Base-by-base conservation (phyloP, 2,888 invertebrate genomes). In the Cryptophagus acutangulus region DNA sequence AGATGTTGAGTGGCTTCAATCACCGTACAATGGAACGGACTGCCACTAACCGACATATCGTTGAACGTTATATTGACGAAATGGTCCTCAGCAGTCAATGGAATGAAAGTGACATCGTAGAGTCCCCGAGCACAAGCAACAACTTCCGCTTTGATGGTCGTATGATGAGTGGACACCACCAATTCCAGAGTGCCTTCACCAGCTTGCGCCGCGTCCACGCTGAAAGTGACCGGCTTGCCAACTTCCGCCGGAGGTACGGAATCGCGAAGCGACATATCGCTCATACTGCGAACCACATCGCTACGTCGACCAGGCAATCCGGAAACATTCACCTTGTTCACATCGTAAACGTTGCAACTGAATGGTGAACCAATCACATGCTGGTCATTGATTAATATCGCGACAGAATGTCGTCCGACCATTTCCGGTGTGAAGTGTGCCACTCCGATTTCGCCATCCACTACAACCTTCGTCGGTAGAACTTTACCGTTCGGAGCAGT, bases 41-140 rank as follows among this genome's bases (percentile, higher is more conserved):
- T 91, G 15, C 91, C 91, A 40, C 87, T 85, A 2, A 92, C 91
- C 17, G 88, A 78, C 60, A 90, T 89, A 58, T 93, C 93, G 62
- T 94, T 94, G 70, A 94, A 94, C 1, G 91, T 91, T 48, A 94
- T 92, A 45, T 91, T 92, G 9, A 94, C 91, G 56, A 85, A 90
- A 67, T 94, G 93, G 4, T 90, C 80, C 54, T 87, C 87, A 17
- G 85, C 79, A n/a, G 87, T 86, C 63, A 90, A 87, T 0, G 94
- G 93, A 14, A 92, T 80, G 65, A 92, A 93, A 0, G 92, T 92
- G 2, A 93, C 92, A 61, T 92, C 91, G 62, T 93, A 93, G 1
- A 93, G 74, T 0, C 93, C 93, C 16, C 93, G 78, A 2, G 92
- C 89, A 55, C 90, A 87, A 2, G 92, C 92, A 1, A 87, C 86